Conservation (phyloP, 2,113 vertebrate genomes). For the Tretioscincus oriximinensis region DNA sequence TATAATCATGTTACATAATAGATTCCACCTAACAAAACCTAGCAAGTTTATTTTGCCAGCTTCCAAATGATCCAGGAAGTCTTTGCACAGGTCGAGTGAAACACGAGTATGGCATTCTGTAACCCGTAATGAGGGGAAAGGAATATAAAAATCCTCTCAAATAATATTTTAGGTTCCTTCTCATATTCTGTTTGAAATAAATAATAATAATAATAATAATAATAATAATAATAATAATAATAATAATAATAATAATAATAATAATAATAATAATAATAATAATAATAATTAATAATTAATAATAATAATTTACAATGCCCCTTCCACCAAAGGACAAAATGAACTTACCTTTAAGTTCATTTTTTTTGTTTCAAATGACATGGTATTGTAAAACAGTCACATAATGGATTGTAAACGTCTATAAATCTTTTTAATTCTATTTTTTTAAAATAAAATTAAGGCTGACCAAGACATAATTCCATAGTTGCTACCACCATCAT, state of each 20-base stretch:
- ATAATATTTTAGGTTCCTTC: not conserved
- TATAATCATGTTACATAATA: not conserved
- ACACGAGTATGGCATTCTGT: not conserved
- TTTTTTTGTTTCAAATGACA: not conserved
- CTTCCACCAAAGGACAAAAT: too few relatives aligned
- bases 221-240: too few relatives aligned
- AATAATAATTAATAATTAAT: too few relatives aligned
- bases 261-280: too few relatives aligned
- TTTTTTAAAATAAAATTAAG: conserved; percentile 4
- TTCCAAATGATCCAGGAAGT: not conserved
- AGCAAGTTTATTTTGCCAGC: not conserved
- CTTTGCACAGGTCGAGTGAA: not conserved
- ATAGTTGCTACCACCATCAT: conserved; percentile 32
- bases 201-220: too few relatives aligned
- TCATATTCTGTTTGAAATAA: not conserved
- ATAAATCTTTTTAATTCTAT: not conserved
- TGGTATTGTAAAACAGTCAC: not conserved
- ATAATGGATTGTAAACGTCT: not conserved
- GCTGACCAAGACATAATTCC: conserved; percentile 32
- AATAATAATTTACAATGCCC: too few relatives aligned
- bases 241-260: too few relatives aligned
- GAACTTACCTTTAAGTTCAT: not conserved
- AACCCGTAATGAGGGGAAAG: not conserved
- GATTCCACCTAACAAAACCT: not conserved
- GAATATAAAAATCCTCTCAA: not conserved